Base-by-base conservation (phyloP, 2,888 invertebrate species). In the Oligia latruncula region DNA sequence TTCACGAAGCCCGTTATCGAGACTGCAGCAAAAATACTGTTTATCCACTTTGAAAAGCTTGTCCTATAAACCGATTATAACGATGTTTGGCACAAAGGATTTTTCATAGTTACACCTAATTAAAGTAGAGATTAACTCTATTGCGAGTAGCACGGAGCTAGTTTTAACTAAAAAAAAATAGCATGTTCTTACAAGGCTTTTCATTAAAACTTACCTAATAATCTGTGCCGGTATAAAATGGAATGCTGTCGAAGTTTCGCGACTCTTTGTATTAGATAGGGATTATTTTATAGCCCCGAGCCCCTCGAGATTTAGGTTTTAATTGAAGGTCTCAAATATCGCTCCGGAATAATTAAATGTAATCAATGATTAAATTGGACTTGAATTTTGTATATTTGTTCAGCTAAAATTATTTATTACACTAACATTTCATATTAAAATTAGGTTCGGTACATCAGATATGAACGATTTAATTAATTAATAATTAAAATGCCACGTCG, bases 41-140 rank as follows among this genome's bases (percentile, higher is more conserved):
- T 92, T 90, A 89, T 91, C 90, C 91, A 88, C 90, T 90, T 87
- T 84, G 82, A 82, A 77, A 89, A 90, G 91, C 91, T 91, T 83
- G 90, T 89, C 90, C 88, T 91, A 89, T 93, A 93, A 94, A 91
- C 92, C 92, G 93, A 93, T 93, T 93, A 92, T 81, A 88, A 88
- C 82, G 71, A 83, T 86, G 89, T 81, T 86, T 86, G 82, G 85
- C 78, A 91, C 90, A 91, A 91, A 93, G 91, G 88, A 87, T 90
- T 84, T 74, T 76, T 71, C 83, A 75, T 77, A 80, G 86, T 85
- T 64, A 78, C 64, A 80, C 86, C 84, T 88, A 87, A 88, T 88
- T 87, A 89, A 87, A 86, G 88, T 80, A 77, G 83, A 80, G 86
- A 84, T 88, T 84, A 78, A 78, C 81, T 81, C 80, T 79, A 81